These are phyloP conservation scores for Formica selysi DNA, from an alignment of 1,140 invertebrate genomes.

Conservation along the genomic window DNA sequence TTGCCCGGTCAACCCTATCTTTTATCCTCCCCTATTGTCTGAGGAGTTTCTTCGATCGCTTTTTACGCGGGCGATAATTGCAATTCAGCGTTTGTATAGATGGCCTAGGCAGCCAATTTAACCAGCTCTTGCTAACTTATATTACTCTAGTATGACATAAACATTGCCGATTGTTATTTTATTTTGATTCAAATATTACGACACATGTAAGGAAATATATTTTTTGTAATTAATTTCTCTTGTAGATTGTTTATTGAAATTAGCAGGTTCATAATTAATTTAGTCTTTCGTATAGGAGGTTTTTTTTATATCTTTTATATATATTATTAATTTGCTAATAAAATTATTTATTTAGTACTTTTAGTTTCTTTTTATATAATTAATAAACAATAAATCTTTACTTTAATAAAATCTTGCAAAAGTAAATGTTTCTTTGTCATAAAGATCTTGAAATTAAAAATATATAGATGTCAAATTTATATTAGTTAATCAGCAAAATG, in stretches of 20 bases:
- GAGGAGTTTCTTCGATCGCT: slow-evolving; percentile 74
- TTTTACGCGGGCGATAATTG: slow-evolving; percentile 75
- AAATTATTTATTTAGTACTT: slow-evolving; percentile 4
- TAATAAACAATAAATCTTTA: neutral
- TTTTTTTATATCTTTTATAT: neutral
- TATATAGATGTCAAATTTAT: neutral
- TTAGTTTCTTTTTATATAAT: neutral
- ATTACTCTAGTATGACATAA: slow-evolving; percentile 19
- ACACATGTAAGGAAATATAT: neutral
- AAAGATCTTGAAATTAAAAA: neutral
- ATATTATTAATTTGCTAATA: neutral
- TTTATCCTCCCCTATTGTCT: slow-evolving; percentile 70
- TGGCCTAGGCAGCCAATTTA: neutral
- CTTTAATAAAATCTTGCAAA: neutral
- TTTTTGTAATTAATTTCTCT: slow-evolving; percentile 4
- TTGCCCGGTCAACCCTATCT: slow-evolving; percentile 65
- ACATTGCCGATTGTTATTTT: neutral
- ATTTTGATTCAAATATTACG: slow-evolving; percentile 9
- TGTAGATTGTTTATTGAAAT: slow-evolving; percentile 10
- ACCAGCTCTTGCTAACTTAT: slow-evolving; percentile 10
- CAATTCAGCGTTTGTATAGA: slow-evolving; percentile 27
- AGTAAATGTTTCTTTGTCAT: neutral
- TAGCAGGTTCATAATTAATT: neutral
- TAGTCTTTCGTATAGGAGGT: neutral
- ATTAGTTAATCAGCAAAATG: neutral